Evolutionary conservation across 2,113 vertebrate species (phyloP).

Genomic region (Telmatochromis sp.): DNA sequence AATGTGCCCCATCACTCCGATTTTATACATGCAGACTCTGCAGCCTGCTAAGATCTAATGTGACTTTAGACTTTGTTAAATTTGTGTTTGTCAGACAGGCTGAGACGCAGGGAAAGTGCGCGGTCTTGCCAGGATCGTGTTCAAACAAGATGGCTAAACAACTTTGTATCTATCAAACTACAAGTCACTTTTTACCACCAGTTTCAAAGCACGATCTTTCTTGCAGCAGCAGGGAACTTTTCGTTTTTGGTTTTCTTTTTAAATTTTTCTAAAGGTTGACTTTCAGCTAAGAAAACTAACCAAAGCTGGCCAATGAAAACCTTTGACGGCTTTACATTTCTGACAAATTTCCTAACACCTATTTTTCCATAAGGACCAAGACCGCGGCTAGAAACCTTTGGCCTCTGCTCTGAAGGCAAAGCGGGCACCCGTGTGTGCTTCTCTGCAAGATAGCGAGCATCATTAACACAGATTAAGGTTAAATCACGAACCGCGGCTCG

Average conservation of each 20-base stretch:
- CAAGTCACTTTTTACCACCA: not conserved
- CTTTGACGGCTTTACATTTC: not conserved
- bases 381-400: not conserved
- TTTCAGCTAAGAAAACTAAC: not conserved
- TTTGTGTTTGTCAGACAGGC: not conserved
- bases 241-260: not conserved
- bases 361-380: not conserved
- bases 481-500: not conserved
- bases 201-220: not conserved
- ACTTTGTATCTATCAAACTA: not conserved
- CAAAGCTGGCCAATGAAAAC: not conserved
- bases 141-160: not conserved
- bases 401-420: not conserved
- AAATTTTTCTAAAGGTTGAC: not conserved
- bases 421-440: not conserved
- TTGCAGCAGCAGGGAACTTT: not conserved
- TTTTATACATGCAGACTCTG: not conserved
- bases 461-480: constrained; percentile 3
- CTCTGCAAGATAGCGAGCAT: not conserved
- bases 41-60: not conserved
- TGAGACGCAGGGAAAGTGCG: not conserved
- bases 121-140: not conserved
- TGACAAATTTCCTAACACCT: not conserved
- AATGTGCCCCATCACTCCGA: not conserved
- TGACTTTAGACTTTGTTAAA: not conserved